These are phyloP conservation scores for Ploceus nigricollis DNA, from an alignment of 2,113 vertebrate species.

Conservation along the genomic window DNA sequence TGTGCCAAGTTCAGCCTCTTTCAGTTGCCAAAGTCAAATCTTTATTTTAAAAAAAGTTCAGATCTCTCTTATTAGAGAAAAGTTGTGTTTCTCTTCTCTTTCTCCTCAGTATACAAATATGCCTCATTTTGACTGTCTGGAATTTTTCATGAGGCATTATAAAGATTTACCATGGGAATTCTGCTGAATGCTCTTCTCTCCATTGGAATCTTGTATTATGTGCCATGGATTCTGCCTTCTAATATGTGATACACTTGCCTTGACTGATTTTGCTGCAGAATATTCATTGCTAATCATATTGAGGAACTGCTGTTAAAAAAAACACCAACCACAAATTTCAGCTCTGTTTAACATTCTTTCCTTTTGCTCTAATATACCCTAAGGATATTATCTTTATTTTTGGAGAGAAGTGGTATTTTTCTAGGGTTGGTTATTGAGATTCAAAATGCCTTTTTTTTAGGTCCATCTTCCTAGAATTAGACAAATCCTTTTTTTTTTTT, in stretches of 20 bases:
- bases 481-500: background rate
- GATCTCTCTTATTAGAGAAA: background rate
- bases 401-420: background rate
- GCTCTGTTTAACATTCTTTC: background rate
- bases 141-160: background rate
- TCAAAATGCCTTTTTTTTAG: background rate
- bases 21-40: background rate
- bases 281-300: background rate
- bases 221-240: background rate
- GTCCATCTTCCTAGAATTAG: background rate
- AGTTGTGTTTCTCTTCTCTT: background rate
- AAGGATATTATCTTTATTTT: background rate
- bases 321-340: background rate
- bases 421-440: background rate
- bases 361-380: background rate
- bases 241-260: background rate
- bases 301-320: background rate
- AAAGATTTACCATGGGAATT: background rate
- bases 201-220: background rate
- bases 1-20: background rate
- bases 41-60: background rate
- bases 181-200: background rate
- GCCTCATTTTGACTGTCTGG: background rate
- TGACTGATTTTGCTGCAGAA: background rate
- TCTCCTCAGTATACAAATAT: background rate